These are phyloP conservation scores for Tringa solitaria DNA, from an alignment of 2,113 vertebrate species.

Conservation along the genomic window DNA sequence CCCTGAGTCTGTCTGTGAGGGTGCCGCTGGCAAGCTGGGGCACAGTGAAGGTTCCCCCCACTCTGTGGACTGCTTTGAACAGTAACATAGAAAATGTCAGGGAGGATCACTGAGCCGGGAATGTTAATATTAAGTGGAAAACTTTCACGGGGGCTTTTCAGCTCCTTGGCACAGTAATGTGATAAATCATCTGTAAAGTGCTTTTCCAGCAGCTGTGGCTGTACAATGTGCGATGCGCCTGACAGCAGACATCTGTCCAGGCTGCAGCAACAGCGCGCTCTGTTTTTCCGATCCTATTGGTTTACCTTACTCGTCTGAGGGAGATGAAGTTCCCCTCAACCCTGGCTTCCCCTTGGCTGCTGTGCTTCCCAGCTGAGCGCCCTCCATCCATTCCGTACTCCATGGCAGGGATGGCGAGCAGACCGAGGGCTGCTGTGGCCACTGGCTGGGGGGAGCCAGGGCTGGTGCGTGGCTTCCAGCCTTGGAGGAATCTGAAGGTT, in stretches of 20 bases:
- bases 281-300: not conserved
- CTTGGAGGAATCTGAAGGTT: not conserved
- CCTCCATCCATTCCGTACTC: not conserved
- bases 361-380: not conserved
- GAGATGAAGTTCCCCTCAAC: not conserved
- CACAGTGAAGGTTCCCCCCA: fast-evolving
- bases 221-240: not conserved
- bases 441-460: not conserved
- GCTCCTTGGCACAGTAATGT: not conserved
- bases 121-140: not conserved
- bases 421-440: not conserved
- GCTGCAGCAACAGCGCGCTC: not conserved
- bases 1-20: not conserved
- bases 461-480: not conserved
- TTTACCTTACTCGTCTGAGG: not conserved
- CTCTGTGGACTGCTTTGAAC: not conserved
- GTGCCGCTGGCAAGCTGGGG: not conserved
- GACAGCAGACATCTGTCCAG: not conserved
- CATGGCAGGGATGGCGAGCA: not conserved
- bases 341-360: not conserved
- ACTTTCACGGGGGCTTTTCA: not conserved
- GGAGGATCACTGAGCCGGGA: not conserved
- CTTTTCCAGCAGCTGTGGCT: not conserved
- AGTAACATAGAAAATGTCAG: not conserved
- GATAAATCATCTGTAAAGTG: not conserved